Evolutionary conservation across 2,888 invertebrate genomes (phyloP), one percentile per base, ranked within the genome.

Genomic region (Lottia scabra): DNA sequence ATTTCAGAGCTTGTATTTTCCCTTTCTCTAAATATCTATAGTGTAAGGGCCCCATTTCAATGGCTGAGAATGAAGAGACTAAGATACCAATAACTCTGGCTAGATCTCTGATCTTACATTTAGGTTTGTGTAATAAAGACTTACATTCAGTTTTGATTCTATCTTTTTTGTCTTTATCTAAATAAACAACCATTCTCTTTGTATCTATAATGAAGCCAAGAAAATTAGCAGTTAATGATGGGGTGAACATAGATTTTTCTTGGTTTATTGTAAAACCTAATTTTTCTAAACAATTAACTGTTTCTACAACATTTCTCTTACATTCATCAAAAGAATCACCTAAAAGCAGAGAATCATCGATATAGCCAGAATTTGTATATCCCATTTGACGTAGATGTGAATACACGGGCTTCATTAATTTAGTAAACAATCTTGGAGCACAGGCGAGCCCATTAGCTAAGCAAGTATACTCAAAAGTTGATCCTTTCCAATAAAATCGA

Each of bases 351-450:
- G 56, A 56, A 19, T 56, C 56, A 19, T 56, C 56, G 19, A 56
- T 56, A 56, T 56, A 56, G 19, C 19, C 15, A 1, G 56, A 56
- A 19, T 19, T 56, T 15, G 19, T 19, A 13, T 56, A 19, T 8
- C 56, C 56, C 15, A 3, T 16, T 56, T 56, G 56, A 5, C 56
- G n/a, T 19, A 56, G 19, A 15, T 56, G 56, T 2, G 56, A 56
- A 15, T 56, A 56, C 8, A 56, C 16, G 10, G 56, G 19, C 19
- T 56, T 56, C 19, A 19, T 19, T 56, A 56, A 56, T 56, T 56
- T 56, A 56, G 56, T 56, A 19, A 56, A 56, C n/a, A 56, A 12
- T 56, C 56, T 56, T n/a, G 56, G 56, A 56, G 56, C 56, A 19
- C 19, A 56, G 19, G 56, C 19, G 16, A 56, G n/a, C 19, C 56